These are phyloP conservation scores for Spinus pinus DNA, from an alignment of 2,797 vertebrate genomes.

Conservation along the genomic window DNA sequence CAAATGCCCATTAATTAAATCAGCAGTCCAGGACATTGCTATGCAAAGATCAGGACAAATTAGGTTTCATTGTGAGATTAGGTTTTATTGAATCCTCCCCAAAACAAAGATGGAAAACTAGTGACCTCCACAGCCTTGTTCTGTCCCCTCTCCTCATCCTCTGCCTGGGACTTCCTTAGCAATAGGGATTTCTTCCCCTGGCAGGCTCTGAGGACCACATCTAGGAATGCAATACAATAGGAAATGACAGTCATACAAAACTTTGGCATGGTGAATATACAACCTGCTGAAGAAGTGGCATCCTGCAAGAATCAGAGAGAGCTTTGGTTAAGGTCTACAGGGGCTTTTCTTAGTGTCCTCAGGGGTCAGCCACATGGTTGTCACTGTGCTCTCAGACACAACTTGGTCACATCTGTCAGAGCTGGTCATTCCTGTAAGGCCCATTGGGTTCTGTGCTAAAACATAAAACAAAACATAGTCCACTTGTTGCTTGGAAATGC, in stretches of 20 bases:
- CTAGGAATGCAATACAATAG: background rate
- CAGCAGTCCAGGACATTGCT: background rate
- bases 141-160: background rate
- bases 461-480: accelerated
- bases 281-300: background rate
- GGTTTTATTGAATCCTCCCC: background rate
- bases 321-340: background rate
- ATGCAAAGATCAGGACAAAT: background rate
- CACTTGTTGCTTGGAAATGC: background rate
- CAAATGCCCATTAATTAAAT: background rate
- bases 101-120: background rate
- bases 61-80: background rate
- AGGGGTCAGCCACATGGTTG: background rate
- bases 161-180: background rate
- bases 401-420: background rate
- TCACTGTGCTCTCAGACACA: background rate
- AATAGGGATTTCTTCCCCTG: background rate
- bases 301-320: background rate
- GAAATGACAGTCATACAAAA: background rate
- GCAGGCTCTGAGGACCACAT: background rate
- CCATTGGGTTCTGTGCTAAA: background rate
- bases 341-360: background rate
- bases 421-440: background rate
- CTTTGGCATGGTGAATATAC: background rate
- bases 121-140: background rate